Evolutionary conservation across 2,888 invertebrate genomes (phyloP), one percentile per base, ranked within the genome.

Genomic region (Pollenia amentaria): DNA sequence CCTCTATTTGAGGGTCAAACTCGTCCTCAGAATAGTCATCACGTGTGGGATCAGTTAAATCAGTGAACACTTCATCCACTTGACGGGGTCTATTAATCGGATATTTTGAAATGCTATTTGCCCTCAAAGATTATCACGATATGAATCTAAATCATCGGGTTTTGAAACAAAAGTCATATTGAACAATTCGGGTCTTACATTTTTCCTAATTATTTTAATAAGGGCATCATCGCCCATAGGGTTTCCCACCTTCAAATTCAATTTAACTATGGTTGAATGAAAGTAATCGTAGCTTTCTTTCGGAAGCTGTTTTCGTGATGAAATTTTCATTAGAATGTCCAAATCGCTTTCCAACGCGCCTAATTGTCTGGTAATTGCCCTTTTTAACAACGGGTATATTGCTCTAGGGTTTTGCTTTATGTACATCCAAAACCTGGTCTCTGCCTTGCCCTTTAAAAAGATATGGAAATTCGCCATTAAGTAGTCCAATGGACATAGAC

Each of bases 121-220:
- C 48, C 14, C 21, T 57, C 2, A 57, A 46, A 1, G 72, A 46
- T 18, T n/a, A 12, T 67, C 67, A 9, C 67, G 42, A 18, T 70
- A 70, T 55, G 70, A 42, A 8, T 70, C 70, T 18, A 70, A 11
- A 42, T 70, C 40, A 11, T 42, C 40, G 12, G 70, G 55, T 11
- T 18, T 70, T 9, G 70, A 70, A 9, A 70, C 69, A 12, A 53
- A 70, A 3, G 16, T 70, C 53, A 70, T 70, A 8, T 70, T 70
- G 1, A 40, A 12, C 0, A 70, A 18, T 42, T 70, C 69, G 0
- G 69, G 53, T 11, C 53, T 48, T 16, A 70, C 69, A 38, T 70
- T 70, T 18, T 6, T 70, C 11, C 53, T 70, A 18, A 70, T 70
- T 11, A 70, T 80, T 29, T 55, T 40, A 0, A 80, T 72, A 0